Percentiles rank a stretch among this genome's conserved stretches.
Evolutionary conservation across 2,888 invertebrate species (phyloP).

Genomic region (Marasmarcha lunaedactyla): DNA sequence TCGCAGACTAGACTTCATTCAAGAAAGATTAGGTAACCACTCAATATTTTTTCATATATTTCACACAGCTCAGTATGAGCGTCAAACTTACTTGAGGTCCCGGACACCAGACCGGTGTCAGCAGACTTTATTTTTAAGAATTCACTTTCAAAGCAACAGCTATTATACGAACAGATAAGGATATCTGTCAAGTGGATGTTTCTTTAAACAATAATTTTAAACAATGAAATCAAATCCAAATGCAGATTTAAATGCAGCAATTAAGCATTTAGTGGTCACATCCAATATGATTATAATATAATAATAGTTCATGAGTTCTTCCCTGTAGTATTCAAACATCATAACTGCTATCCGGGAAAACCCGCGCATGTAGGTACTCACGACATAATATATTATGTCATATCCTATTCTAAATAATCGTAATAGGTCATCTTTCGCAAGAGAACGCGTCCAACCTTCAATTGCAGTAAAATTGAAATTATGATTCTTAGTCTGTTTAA

Average conservation of each 20-base stretch:
- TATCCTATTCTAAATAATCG: slow-evolving; percentile 53
- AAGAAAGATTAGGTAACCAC: slow-evolving; percentile 58
- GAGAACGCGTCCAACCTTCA: slow-evolving; percentile 27
- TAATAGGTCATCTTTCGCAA: slow-evolving; percentile 47
- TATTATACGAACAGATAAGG: no score
- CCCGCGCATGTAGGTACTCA: neutral
- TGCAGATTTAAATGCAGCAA: no score
- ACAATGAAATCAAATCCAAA: no score
- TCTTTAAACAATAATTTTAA: no score
- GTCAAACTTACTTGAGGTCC: slow-evolving; percentile 15
- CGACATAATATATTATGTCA: slow-evolving; percentile 35
- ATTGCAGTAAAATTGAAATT: slow-evolving; percentile 37
- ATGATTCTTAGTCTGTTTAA: no score
- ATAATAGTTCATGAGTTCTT: neutral
- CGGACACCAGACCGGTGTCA: neutral
- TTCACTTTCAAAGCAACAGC: no score
- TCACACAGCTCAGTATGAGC: slow-evolving; percentile 18
- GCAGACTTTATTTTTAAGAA: neutral
- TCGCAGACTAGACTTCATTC: slow-evolving; percentile 54
- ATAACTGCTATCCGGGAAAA: slow-evolving; percentile 15
- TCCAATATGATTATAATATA: no score
- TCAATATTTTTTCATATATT: no score
- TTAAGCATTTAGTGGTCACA: no score
- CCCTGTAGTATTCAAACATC: slow-evolving; percentile 21
- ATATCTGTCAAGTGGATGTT: no score